Evolutionary conservation across 1,140 invertebrate species (phyloP), one percentile per base, ranked within the genome.

Genomic region (Brachystomella parvula): DNA sequence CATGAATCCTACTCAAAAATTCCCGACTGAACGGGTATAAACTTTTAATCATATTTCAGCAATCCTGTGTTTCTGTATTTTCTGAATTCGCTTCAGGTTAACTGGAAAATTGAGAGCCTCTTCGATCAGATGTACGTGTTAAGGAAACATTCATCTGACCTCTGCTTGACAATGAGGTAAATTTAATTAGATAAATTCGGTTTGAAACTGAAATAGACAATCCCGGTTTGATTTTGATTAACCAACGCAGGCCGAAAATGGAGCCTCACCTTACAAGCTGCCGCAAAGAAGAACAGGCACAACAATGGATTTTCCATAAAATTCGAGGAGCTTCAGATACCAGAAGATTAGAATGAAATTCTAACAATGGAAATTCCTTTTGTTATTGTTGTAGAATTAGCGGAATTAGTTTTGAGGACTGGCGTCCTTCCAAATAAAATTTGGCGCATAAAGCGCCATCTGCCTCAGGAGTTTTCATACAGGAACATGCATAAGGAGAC

Each of bases 271-370:
- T 62, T 6, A 21, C 15, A 29, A 19, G 24, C 3, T 62, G 60
- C 24, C 32, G 31, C 3, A 28, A 47, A 19, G 60, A 62, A 17
- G 31, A 62, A 21, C 3, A 9, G 9, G 3, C 15, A 26, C 60
- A 62, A 44, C 60, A 62, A 6, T 62, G 60, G 60, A 29, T 62
- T 26, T 39, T 62, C 24, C 60, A 62, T 24, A 9, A 24, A 9
- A 9, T 53, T 6, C 49, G 24, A 26, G 49, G 49, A 19, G 49
- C n/a, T n/a, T n/a, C n/a, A n/a, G n/a, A n/a, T n/a, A n/a, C n/a
- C n/a, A n/a, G n/a, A n/a, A n/a, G n/a, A n/a, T n/a, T n/a, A n/a
- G n/a, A n/a, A n/a, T n/a, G n/a, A n/a, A n/a, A n/a, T n/a, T n/a
- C n/a, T n/a, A n/a, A n/a, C n/a, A n/a, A n/a, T n/a, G n/a, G n/a